Conservation (phyloP, 2,113 vertebrate species). For the Argyrosomus japonicus region DNA sequence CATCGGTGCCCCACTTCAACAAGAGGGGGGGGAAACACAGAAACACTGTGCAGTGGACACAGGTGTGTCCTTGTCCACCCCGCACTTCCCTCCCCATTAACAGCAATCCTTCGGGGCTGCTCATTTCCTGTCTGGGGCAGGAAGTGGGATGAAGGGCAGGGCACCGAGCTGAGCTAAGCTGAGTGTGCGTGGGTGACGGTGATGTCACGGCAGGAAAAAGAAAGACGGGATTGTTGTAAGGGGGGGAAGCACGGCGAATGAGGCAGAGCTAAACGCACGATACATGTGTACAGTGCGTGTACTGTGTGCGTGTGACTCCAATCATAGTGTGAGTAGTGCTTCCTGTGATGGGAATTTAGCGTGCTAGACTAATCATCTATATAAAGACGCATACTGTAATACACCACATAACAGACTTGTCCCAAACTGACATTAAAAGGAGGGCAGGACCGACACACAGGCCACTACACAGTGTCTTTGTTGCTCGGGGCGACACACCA, state of each 20-base stretch:
- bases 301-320: not conserved
- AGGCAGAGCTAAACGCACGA: not conserved
- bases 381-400: not conserved
- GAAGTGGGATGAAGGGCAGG: slow-evolving; percentile 72
- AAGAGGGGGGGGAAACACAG: slow-evolving; percentile 51
- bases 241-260: slow-evolving; percentile 37
- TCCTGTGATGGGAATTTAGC: slow-evolving; percentile 8
- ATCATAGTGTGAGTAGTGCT: not conserved
- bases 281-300: not conserved
- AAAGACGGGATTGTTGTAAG: slow-evolving; percentile 70
- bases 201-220: slow-evolving; percentile 72
- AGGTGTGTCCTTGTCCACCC: slow-evolving; percentile 78
- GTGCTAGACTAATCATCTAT: not conserved
- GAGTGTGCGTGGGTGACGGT: slow-evolving; percentile 33
- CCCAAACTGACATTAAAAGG: not conserved
- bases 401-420: not conserved
- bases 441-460: not conserved
- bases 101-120: slow-evolving; percentile 34
- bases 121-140: slow-evolving; percentile 74
- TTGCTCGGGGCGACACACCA: not conserved
- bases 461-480: not conserved
- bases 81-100: slow-evolving; percentile 38
- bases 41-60: slow-evolving; percentile 67
- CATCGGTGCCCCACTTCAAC: slow-evolving; percentile 36
- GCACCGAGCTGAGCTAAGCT: not conserved